A percentile compares a stretch with the other conserved stretches of the same genome.
Conservation (phyloP, 2,888 invertebrate genomes). For the Agapetus fuscipes region DNA sequence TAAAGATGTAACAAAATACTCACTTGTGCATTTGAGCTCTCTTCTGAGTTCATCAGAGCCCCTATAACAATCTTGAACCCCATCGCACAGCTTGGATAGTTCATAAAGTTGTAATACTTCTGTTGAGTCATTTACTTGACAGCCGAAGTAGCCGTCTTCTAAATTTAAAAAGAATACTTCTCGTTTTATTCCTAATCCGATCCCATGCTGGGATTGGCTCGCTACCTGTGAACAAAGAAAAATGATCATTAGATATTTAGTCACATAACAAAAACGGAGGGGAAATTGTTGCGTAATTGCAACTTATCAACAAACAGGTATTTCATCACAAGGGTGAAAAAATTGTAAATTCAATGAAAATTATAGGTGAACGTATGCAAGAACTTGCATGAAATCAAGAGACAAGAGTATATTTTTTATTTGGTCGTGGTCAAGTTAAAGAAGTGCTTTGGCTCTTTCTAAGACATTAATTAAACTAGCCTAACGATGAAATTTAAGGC, state of each 20-base stretch:
- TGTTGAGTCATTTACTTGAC: constrained; percentile 93
- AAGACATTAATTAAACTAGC: too few relatives aligned
- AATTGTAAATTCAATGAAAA: too few relatives aligned
- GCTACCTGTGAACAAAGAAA: constrained; percentile 46
- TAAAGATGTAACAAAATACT: constrained; percentile 39
- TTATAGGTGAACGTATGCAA: too few relatives aligned
- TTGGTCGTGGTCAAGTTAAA: too few relatives aligned
- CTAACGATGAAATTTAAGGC: too few relatives aligned
- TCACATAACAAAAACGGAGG: too few relatives aligned
- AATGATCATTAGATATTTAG: constrained; percentile 3
- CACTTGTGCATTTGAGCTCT: constrained; percentile 91
- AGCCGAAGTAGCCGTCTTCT: constrained; percentile 95
- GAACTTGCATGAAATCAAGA: too few relatives aligned
- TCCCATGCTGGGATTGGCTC: constrained; percentile 72
- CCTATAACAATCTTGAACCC: constrained; percentile 79
- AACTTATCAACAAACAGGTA: too few relatives aligned
- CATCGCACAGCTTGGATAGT: constrained; percentile 90
- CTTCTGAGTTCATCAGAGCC: constrained; percentile 84
- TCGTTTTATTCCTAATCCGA: constrained; percentile 75
- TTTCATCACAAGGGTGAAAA: too few relatives aligned
- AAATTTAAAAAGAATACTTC: constrained; percentile 95
- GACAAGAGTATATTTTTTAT: too few relatives aligned
- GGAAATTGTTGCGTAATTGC: too few relatives aligned
- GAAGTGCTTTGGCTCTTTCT: too few relatives aligned
- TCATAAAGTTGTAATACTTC: constrained; percentile 92